Evolutionary conservation across 2,113 vertebrate genomes (phyloP), one percentile per base, ranked within the genome.

Genomic region (Psittacara wagleri): DNA sequence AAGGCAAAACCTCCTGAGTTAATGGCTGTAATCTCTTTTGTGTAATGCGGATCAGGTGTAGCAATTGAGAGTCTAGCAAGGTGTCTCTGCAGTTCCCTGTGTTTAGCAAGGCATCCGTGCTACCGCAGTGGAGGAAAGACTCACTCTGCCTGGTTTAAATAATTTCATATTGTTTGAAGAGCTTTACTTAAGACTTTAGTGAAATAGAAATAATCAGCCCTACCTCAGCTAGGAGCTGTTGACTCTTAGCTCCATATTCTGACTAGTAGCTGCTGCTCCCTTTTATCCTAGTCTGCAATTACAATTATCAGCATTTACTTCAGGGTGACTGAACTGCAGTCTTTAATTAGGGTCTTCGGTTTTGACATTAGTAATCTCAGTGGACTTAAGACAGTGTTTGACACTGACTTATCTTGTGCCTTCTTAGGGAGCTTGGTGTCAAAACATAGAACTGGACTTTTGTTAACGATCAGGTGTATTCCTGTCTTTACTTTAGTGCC

Each of bases 101-200:
- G 57, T 44, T 49, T 83, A 61, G 9, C 48, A 41, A 0, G 0
- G 4, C 37, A 17, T 54, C 28, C 0, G 0, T 46, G 25, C 43
- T 68, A 1, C 12, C 18, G 14, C 55, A 55, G 39, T 6, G n/a
- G 15, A 74, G 22, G 37, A 73, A 86, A 59, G 20, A 18, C 17
- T 57, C 1, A 3, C 6, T 86, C 6, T 33, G 10, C 29, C 29
- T 88, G 13, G 18, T 57, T 72, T 89, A 43, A 57, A 37, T 84
- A 1, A 49, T 88, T 72, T 66, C 3, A 8, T 41, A 10, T 54
- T 1, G 0, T 76, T 86, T 73, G 27, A 75, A 75, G 29, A 62
- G 11, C 43, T 87, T 89, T 64, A 31, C 39, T 52, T 59, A 41
- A 29, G 59, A 68, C 15, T 39, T 90, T 49, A 85, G 35, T 25